phyloP scores from a whole-genome alignment of 2,113 vertebrate genomes.

The Apus apus region DNA sequence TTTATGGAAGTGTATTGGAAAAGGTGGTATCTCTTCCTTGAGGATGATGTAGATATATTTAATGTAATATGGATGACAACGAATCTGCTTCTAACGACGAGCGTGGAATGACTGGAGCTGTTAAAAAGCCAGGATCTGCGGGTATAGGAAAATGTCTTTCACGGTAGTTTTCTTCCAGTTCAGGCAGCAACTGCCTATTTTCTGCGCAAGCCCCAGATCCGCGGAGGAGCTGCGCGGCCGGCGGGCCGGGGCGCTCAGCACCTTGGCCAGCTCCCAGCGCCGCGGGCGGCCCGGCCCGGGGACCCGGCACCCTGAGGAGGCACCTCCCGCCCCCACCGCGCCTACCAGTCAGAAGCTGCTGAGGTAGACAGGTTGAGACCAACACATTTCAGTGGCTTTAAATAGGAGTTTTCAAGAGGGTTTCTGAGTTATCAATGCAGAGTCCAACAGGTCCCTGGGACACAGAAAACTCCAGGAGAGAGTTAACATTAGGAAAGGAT shows the following conservation, averaged over 20 bases:
- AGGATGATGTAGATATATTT: background rate
- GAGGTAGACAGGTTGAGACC: background rate
- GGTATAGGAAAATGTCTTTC: background rate
- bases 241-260: too few species aligned
- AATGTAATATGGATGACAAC: background rate
- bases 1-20: background rate
- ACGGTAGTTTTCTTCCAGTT: background rate
- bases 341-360: accelerated
- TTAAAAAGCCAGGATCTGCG: background rate
- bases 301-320: too few species aligned
- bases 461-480: background rate
- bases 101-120: background rate
- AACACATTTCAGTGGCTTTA: accelerated
- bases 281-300: too few species aligned
- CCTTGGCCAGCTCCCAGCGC: too few species aligned
- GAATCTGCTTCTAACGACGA: background rate
- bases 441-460: background rate
- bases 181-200: background rate
- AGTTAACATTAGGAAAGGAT: background rate
- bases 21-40: accelerated
- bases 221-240: too few species aligned
- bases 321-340: accelerated
- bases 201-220: background rate
- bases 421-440: background rate
- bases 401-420: background rate